phyloP scores from a whole-genome alignment of 2,797 vertebrate genomes.

The Simalia tracyae region DNA sequence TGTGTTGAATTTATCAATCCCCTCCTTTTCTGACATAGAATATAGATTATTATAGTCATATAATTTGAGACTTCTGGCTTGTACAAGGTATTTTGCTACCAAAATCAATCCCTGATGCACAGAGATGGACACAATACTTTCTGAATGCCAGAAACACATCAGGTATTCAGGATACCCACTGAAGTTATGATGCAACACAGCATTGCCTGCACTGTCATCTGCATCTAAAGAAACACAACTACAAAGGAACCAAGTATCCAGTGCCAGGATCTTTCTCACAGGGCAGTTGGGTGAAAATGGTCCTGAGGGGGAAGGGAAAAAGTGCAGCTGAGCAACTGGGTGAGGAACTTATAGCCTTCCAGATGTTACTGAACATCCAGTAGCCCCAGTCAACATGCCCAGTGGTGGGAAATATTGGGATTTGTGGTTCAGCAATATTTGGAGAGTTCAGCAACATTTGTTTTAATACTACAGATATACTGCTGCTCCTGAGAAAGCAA shows the following conservation, averaged over 20 bases:
- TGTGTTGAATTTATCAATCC: neutral
- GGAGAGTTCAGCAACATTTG: neutral
- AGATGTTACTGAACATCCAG: neutral
- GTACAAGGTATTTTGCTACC: neutral
- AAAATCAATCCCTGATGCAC: neutral
- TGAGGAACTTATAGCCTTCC: neutral
- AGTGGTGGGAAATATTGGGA: neutral
- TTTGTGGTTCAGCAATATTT: neutral
- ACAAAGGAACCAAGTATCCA: neutral
- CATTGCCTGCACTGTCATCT: neutral
- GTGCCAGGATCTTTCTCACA: neutral
- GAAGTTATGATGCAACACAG: neutral
- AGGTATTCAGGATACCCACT: constrained; percentile 40
- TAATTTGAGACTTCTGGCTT: neutral
- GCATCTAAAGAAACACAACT: neutral
- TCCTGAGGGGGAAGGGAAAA: neutral
- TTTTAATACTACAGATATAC: neutral
- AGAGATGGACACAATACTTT: constrained; percentile 8
- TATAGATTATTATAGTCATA: neutral
- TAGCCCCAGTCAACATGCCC: neutral
- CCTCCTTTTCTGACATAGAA: neutral
- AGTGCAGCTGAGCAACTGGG: neutral
- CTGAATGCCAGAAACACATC: constrained; percentile 34
- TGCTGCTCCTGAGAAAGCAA: neutral
- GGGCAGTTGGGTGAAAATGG: neutral